These are phyloP conservation scores for Lordiphosa fenestrarum DNA, from an alignment of 2,888 invertebrate genomes.

Conservation along the genomic window DNA sequence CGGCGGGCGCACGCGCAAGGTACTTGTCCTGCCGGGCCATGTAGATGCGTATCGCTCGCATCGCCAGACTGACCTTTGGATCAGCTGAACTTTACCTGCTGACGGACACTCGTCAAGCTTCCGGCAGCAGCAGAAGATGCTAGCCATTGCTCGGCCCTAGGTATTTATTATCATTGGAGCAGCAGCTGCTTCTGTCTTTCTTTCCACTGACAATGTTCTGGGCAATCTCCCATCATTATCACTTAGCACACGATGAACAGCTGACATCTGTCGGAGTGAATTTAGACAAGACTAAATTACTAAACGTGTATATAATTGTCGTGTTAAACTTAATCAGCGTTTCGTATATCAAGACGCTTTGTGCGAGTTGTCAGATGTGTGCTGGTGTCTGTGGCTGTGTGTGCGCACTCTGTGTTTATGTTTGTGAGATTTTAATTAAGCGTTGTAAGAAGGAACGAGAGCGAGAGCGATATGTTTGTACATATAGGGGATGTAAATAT, in stretches of 20 bases:
- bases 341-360: conserved; percentile 30
- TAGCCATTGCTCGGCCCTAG: neutral
- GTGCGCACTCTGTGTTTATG: neutral
- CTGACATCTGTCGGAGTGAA: conserved; percentile 66
- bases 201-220: conserved; percentile 17
- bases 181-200: conserved; percentile 27
- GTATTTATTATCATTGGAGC: conserved; percentile 5
- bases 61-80: conserved; percentile 28
- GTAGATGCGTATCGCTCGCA: conserved; percentile 53
- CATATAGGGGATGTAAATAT: conserved; percentile 4
- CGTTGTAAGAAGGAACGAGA: conserved; percentile 14
- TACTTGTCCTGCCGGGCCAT: conserved; percentile 37
- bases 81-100: conserved; percentile 3
- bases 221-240: conserved; percentile 52
- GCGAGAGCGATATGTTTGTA: conserved; percentile 9
- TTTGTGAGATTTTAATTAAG: conserved; percentile 35
- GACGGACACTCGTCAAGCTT: conserved; percentile 5
- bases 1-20: conserved; percentile 5
- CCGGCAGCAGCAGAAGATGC: neutral
- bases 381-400: conserved; percentile 1
- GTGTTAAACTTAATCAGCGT: conserved; percentile 65
- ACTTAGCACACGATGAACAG: conserved; percentile 51
- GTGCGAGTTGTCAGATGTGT: conserved; percentile 31
- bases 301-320: conserved; percentile 56
- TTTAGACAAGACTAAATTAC: conserved; percentile 64